Base-by-base conservation (phyloP, 2,888 invertebrate genomes). In the Dasysyrphus albostriatus region DNA sequence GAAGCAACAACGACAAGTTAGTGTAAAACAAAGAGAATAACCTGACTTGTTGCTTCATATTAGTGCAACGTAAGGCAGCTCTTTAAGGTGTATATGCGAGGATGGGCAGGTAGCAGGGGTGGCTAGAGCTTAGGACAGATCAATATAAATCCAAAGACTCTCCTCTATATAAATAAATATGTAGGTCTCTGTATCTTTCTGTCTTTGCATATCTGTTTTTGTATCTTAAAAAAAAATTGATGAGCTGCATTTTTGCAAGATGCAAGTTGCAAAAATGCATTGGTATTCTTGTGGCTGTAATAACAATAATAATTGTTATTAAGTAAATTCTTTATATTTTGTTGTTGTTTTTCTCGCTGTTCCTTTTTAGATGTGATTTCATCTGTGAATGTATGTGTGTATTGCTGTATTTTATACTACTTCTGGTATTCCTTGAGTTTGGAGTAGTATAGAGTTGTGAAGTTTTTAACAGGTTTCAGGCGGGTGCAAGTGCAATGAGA, bases 11-110 rank as follows among this genome's bases (percentile, higher is more conserved):
- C 65, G 44, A 70, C 24, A 42, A 42, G 39, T 39, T 10, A 10
- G 37, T 47, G 24, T 39, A 65, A 54, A 63, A 61, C 42, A 54
- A 75, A 65, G 58, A 58, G 70, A 63, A 83, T 63, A 83, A 79
- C 84, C 82, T 82, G 85, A 87, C 87, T 87, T 87, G 87, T 87
- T 87, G 87, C 87, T 87, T 83, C 83, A 78, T 51, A 61, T 59
- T 19, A 14, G 51, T 56, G 54, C 69, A 69, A 69, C 49, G 5
- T 44, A 44, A 9, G n/a, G 42, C 14, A n/a, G 7, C 29, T 42
- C 8, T 42, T 29, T 54, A 32, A 32, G 29, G 29, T 24, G 51
- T n/a, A 54, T 14, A n/a, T n/a, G n/a, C n/a, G 14, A 1, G 8
- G 19, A 8, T 19, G 19, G 39, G 19, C 29, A 6, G 14, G n/a